Base-by-base conservation (phyloP, 2,888 invertebrate genomes). In the Sialis lutaria region DNA sequence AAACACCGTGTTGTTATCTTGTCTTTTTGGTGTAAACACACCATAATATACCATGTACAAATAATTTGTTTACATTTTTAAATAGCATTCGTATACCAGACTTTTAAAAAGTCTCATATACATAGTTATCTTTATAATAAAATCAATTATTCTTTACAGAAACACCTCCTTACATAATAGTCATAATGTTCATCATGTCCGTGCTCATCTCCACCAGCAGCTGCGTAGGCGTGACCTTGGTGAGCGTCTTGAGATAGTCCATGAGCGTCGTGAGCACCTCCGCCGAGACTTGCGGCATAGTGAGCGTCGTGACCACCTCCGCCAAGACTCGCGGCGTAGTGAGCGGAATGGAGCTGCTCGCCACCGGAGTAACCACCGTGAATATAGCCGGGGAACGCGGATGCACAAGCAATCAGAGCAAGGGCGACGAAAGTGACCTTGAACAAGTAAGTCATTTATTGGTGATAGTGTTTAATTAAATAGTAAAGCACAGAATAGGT, bases 121-220 rank as follows among this genome's bases (percentile, higher is more conserved):
- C 22, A 22, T 22, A 22, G 2, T 2, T 22, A 22, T 22, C 22
- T 2, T 2, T 22, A 22, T 22, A 22, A 22, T 22, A 22, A 22
- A 22, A 22, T 22, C 22, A 22, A 22, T 22, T 22, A 22, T 22
- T 22, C 22, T 2, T 22, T 22, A 22, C 22, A 22, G 22, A 22
- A 22, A 22, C 12, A 37, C 12, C 12, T 8, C 12, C 44, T 44
- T 44, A 44, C 44, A 44, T 44, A 44, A 12, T 34, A 44, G 7
- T 44, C 44, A 9, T 30, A 13, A 35, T 44, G 44, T 44, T 44
- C 44, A 35, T 44, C 44, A 33, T 42, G 42, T 7, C 42, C 42
- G 6, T 43, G 43, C 13, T 35, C 44, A 35, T 44, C 8, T 22
- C 33, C n/a, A n/a, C 7, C 44, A 7, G 22, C 10, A 9, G 13